These are phyloP conservation scores for Conger conger DNA, from an alignment of 2,113 vertebrate genomes.

Conservation along the genomic window DNA sequence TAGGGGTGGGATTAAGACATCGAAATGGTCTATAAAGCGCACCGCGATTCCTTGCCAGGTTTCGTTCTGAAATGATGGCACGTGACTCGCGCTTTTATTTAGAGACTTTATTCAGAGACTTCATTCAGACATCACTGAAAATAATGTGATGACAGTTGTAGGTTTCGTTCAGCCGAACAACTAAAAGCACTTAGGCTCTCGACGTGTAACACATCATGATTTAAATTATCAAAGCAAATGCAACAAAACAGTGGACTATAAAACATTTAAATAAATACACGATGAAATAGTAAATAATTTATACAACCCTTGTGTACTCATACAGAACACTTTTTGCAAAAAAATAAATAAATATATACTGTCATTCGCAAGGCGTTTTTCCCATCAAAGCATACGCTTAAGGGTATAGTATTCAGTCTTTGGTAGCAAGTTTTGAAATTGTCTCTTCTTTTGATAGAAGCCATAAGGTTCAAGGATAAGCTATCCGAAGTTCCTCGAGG, in stretches of 20 bases:
- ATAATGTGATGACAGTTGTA: not conserved
- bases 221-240: conserved; percentile 11
- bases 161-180: not conserved
- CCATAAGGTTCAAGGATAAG: conserved; percentile 13
- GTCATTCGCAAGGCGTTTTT: conserved; percentile 46
- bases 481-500: conserved; percentile 31
- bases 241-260: conserved; percentile 3
- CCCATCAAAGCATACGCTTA: conserved; percentile 40
- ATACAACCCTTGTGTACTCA: conserved; percentile 60
- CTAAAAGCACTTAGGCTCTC: too few species aligned
- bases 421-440: conserved; percentile 45
- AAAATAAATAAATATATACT: conserved; percentile 69
- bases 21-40: not conserved
- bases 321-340: conserved; percentile 48
- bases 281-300: conserved; percentile 84
- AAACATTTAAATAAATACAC: conserved; percentile 88
- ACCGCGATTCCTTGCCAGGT: not conserved
- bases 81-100: too few species aligned
- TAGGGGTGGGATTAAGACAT: too few species aligned
- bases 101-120: too few species aligned
- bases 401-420: conserved; percentile 63
- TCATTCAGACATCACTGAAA: too few species aligned
- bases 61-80: not conserved
- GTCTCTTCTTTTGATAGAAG: conserved; percentile 32
- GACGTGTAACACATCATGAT: not conserved